Base-by-base conservation (phyloP, 2,113 vertebrate genomes). In the Pelmatolapia mariae region DNA sequence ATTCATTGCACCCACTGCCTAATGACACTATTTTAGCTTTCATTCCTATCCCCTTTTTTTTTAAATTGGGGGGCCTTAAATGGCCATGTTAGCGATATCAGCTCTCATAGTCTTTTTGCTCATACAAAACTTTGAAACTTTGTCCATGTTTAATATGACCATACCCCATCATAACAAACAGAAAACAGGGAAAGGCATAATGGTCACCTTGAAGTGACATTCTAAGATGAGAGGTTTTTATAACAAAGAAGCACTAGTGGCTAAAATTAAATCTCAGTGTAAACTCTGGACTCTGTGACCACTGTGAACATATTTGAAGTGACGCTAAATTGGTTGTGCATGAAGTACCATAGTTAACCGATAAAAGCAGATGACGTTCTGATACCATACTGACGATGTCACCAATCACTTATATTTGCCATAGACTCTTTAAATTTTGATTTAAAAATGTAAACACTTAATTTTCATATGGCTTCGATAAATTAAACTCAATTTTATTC, bases 241-340 rank as follows among this genome's bases (percentile, higher is more conserved):
- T 45, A 47, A 45, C 40, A 16, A 73, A 73, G 68, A 73, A 73
- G 68, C 22, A 47, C 40, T 29, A 73, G 40, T 73, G 40, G 40
- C 22, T 73, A 10, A 47, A 29, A 73, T 26, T 47, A 26, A 73
- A 73, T 45, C 15, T 45, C 40, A 73, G 68, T 29, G 38, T 29
- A 73, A 73, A 26, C 22, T 11, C 40, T 73, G 68, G 66, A 73
- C 38, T 71, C 24, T 47, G 40, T 29, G 68, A 43, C 36, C 36
- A 24, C 36, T 16, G 66, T 43, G 38, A 40, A 71, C n/a, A 4
- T 43, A 71, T 71, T 24, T 43, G 38, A 40, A 71, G n/a, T 40
- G 66, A 71, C 8, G 12, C 12, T 43, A 43, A 43, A 43, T 40
- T 1, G 1, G 57, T 61, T 61, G 57, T 61, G 36, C n/a, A 43